Percentiles rank a stretch among this genome's conserved stretches.
These are phyloP conservation scores for Argyrosomus japonicus DNA, from an alignment of 2,113 vertebrate genomes.

Conservation along the genomic window DNA sequence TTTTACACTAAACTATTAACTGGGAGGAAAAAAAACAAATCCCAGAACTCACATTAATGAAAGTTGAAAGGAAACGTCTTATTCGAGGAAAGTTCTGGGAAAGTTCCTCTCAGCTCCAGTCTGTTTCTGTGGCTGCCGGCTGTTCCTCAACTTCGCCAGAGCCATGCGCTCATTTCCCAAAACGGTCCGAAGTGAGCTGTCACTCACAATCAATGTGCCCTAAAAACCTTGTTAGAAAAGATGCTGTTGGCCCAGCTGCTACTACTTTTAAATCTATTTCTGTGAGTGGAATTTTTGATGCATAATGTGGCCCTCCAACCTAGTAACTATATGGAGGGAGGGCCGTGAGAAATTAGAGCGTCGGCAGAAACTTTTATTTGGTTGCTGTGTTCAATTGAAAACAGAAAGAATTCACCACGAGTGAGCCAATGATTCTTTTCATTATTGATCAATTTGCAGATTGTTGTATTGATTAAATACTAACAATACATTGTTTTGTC, in stretches of 20 bases:
- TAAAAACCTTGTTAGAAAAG: slow-evolving; percentile 76
- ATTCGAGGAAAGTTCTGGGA: slow-evolving; percentile 62
- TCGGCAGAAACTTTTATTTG: slow-evolving; percentile 35
- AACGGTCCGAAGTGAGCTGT: slow-evolving; percentile 70
- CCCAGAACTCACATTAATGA: slow-evolving; percentile 44
- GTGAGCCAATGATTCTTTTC: not conserved
- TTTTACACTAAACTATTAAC: slow-evolving; percentile 48
- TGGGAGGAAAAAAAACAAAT: slow-evolving; percentile 20
- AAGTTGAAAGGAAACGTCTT: slow-evolving; percentile 58
- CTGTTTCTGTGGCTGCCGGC: slow-evolving; percentile 54
- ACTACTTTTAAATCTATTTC: slow-evolving; percentile 67
- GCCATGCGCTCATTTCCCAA: slow-evolving; percentile 64
- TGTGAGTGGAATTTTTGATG: slow-evolving; percentile 53
- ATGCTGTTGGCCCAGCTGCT: slow-evolving; percentile 68
- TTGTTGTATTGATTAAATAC: not conserved
- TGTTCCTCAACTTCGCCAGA: slow-evolving; percentile 63
- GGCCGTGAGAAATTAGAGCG: slow-evolving; percentile 45
- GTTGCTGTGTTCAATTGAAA: slow-evolving; percentile 15
- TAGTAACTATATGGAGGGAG: slow-evolving; percentile 58
- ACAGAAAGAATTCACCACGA: not conserved
- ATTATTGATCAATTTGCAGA: not conserved
- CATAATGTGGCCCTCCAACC: slow-evolving; percentile 47
- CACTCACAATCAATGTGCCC: slow-evolving; percentile 73
- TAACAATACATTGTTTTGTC: not conserved
- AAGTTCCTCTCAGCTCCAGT: slow-evolving; percentile 48